A percentile compares a stretch with the other conserved stretches of the same genome.
Evolutionary conservation across 2,888 invertebrate species (phyloP).

Genomic region (Cephus nigrinus): DNA sequence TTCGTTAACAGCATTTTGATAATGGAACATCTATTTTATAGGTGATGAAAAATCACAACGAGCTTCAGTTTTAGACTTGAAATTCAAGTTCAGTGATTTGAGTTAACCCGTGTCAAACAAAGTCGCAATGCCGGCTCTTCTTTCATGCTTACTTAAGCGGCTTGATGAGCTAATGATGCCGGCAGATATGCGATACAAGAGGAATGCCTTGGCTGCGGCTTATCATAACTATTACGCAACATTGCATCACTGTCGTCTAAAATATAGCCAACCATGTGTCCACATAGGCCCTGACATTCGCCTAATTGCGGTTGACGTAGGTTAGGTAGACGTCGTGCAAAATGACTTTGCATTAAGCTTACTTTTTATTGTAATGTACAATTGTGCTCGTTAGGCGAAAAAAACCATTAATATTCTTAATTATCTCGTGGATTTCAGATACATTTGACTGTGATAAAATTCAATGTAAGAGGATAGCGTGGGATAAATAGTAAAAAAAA

Average conservation of each 20-base stretch:
- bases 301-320: neutral
- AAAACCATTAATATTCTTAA: neutral
- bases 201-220: neutral
- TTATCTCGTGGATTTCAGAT: neutral
- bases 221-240: neutral
- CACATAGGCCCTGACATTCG: neutral
- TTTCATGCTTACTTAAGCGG: slow-evolving; percentile 37
- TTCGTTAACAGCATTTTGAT: too few species aligned
- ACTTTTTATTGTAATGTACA: neutral
- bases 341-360: neutral
- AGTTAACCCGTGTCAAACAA: neutral
- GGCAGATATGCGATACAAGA: slow-evolving; percentile 22
- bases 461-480: neutral
- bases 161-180: slow-evolving; percentile 40
- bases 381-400: neutral
- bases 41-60: too few species aligned
- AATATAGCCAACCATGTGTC: neutral
- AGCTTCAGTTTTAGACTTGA: neutral
- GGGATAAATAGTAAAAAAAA: neutral
- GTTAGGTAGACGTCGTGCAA: neutral
- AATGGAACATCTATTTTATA: too few species aligned
- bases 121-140: slow-evolving; percentile 5
- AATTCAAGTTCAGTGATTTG: neutral
- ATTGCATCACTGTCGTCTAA: neutral
- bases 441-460: neutral